Base-by-base conservation (phyloP, 2,797 vertebrate species). In the Muraenolepis orangiensis region DNA sequence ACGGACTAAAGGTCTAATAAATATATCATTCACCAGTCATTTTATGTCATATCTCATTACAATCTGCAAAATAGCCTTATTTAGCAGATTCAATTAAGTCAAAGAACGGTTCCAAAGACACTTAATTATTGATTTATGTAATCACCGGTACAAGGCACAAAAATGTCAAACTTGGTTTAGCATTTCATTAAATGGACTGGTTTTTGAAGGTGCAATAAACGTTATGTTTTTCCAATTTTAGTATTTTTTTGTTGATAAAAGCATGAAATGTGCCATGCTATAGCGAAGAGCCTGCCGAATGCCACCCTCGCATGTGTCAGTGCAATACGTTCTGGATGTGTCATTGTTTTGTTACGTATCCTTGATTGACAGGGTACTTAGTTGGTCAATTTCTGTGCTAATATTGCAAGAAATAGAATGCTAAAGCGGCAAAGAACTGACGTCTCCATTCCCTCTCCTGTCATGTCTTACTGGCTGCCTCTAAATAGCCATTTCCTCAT, bases 401-500 rank as follows among this genome's bases (percentile, higher is more conserved):
- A 18, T 46, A 46, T 20, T 6, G 18, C 14, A 4, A 46, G 42
- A 46, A 46, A 3, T 18, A 46, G 18, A 57, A 57, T 23, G 6
- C 42, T 18, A 51, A 20, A 18, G 42, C 42, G 16, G 13, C 40
- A 14, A n/a, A n/a, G 3, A 20, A 18, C 18, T 20, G 5, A 51
- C 42, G 16, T 20, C 42, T 51, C 42, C 42, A 2, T 23, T 2
- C 6, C 20, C 20, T 57, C 51, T 57, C 2, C 23, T 57, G 1
- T 57, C 51, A 23, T 57, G 51, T 57, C 2, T 23, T 23, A 23
- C 23, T 10, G 20, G 51, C 51, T 74, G 76, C 16, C 1, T 71
- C 71, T 77, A 72, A 26, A n/a, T 36, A 76, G 66, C 66, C 26
- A 68, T 46, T 69, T 73, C 79, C 70, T 74, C 57, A 13, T 38